Conservation (phyloP, 2,113 vertebrate species). For the Lipophrys pholis region DNA sequence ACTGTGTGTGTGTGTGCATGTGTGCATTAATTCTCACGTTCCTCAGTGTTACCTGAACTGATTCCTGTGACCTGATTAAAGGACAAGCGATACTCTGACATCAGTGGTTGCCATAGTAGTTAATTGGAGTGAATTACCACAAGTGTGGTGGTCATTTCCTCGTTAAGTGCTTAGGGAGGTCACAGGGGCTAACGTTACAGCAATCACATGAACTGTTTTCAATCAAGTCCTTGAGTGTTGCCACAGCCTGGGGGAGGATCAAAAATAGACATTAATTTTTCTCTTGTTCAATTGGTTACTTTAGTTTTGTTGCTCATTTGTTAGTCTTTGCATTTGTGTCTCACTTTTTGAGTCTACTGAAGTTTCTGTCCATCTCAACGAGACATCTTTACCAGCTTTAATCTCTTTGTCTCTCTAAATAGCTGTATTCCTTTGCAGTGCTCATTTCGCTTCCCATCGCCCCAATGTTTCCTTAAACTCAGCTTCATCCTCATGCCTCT, state of each 20-base stretch:
- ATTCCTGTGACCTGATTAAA: conserved; percentile 65
- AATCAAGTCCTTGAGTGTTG: conserved; percentile 53
- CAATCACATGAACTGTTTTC: conserved; percentile 50
- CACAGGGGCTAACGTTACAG: conserved; percentile 57
- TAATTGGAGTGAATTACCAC: conserved; percentile 72
- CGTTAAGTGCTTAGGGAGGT: conserved; percentile 65
- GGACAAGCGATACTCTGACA: conserved; percentile 67
- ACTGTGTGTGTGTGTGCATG: conserved; percentile 7
- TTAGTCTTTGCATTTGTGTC: background rate
- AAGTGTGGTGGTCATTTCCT: conserved; percentile 75
- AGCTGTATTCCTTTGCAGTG: conserved; percentile 4
- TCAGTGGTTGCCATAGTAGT: conserved; percentile 58
- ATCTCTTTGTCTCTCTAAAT: conserved; percentile 2
- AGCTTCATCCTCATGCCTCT: conserved; percentile 15
- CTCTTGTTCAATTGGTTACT: background rate
- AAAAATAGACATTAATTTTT: conserved; percentile 12
- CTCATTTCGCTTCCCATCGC: conserved; percentile 8
- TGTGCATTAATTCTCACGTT: conserved; percentile 62
- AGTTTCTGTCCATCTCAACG: conserved; percentile 2
- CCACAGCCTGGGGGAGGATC: conserved; percentile 35
- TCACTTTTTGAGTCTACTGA: conserved; percentile 8
- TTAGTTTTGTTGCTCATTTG: conserved; percentile 1
- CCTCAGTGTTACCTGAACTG: conserved; percentile 48
- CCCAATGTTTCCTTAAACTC: background rate
- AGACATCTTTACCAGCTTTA: background rate